These are phyloP conservation scores for Hyposoter dolosus DNA, from an alignment of 2,888 invertebrate genomes.

Conservation along the genomic window DNA sequence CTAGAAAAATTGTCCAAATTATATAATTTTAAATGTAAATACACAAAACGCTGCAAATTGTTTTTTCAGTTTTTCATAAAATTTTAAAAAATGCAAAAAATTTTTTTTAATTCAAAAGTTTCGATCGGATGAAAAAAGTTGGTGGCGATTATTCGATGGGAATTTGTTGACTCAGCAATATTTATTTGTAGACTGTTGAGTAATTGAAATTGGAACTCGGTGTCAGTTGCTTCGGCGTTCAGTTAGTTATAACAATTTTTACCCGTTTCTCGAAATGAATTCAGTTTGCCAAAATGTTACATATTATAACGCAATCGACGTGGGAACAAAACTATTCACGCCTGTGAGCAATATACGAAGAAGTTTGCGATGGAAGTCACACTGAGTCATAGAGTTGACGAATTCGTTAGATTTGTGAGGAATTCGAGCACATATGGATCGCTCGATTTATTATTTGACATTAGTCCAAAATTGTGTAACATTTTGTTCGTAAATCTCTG, in stretches of 20 bases:
- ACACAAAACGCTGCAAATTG: too few species aligned
- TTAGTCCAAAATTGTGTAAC: not conserved
- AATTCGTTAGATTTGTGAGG: not conserved
- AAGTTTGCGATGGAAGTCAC: slow-evolving; percentile 2
- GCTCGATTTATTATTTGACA: not conserved
- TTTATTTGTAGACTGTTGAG: not conserved
- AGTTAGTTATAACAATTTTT: not conserved
- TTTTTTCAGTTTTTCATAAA: not conserved
- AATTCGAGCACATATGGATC: slow-evolving; percentile 10
- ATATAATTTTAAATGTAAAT: too few species aligned
- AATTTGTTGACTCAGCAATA: not conserved
- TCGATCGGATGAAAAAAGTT: not conserved
- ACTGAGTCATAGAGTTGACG: slow-evolving; percentile 13
- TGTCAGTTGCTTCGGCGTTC: not conserved
- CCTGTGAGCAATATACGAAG: not conserved
- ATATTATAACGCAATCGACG: not conserved
- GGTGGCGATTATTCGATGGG: not conserved
- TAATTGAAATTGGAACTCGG: not conserved
- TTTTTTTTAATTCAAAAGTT: not conserved
- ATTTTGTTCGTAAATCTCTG: not conserved
- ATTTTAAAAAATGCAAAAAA: not conserved
- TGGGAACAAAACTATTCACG: not conserved
- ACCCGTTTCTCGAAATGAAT: not conserved
- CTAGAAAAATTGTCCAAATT: too few species aligned
- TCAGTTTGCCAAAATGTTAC: not conserved